A percentile compares a stretch with the other conserved stretches of the same genome.
Conservation (phyloP, 2,888 invertebrate genomes). For the Boloria selene region DNA sequence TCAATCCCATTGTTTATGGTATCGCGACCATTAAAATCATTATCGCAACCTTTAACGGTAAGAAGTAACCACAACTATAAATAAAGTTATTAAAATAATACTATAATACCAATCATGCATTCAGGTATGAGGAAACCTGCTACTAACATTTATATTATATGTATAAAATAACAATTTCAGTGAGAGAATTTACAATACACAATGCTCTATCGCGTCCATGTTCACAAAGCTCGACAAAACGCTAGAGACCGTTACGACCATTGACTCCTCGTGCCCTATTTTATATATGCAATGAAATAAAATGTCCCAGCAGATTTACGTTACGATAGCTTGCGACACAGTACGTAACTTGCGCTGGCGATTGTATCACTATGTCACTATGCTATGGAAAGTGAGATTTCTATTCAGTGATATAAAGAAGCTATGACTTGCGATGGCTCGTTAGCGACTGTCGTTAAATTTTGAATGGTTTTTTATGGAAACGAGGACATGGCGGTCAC, state of each 20-base stretch:
- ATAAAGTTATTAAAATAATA: background rate
- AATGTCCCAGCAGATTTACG: conserved; percentile 50
- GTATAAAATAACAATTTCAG: conserved; percentile 7
- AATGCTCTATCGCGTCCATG: conserved; percentile 18
- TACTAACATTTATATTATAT: conserved; percentile 1
- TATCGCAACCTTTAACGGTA: too few relatives aligned
- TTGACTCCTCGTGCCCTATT: conserved; percentile 44
- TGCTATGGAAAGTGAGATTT: conserved; percentile 69
- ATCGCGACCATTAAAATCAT: too few relatives aligned
- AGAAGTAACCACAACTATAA: too few relatives aligned
- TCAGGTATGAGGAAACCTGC: background rate
- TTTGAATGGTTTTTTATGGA: conserved; percentile 67
- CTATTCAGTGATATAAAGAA: conserved; percentile 57
- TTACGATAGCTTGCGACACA: conserved; percentile 54
- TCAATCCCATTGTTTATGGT: too few relatives aligned
- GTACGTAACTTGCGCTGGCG: conserved; percentile 49
- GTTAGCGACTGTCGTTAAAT: conserved; percentile 64
- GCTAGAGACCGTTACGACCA: conserved; percentile 35
- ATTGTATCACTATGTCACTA: conserved; percentile 63
- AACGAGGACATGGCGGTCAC: conserved; percentile 47
- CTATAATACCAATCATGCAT: background rate
- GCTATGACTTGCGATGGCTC: conserved; percentile 46
- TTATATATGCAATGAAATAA: conserved; percentile 59
- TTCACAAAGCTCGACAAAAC: conserved; percentile 33
- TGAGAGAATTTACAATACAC: conserved; percentile 11